Conservation (phyloP, 2,113 vertebrate genomes). For the Dolichallabes microphthalmus region DNA sequence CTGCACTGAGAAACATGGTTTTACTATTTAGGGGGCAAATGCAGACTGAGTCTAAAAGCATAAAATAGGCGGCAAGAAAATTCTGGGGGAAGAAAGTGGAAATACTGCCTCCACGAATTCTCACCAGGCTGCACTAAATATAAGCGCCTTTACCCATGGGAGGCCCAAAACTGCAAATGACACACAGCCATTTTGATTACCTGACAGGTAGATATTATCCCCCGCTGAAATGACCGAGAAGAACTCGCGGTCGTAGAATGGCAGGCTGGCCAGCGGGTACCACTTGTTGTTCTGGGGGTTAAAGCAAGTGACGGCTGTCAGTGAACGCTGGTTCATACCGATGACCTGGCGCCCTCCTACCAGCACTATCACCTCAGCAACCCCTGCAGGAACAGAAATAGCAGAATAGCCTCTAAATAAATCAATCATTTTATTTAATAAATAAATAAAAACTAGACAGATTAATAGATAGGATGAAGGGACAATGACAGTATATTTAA, state of each 20-base stretch:
- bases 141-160: constrained; percentile 37
- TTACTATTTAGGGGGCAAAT: not conserved
- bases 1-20: not conserved
- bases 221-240: constrained; percentile 97
- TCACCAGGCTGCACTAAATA: constrained; percentile 42
- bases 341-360: constrained; percentile 96
- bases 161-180: constrained; percentile 45
- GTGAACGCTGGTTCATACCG: constrained; percentile 94
- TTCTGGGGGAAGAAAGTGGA: not conserved
- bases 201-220: constrained; percentile 99
- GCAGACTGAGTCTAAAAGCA: not conserved
- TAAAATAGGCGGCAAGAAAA: not conserved
- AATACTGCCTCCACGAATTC: constrained; percentile 18
- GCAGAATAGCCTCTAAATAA: not conserved
- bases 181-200: constrained; percentile 65
- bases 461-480: not conserved
- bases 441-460: not conserved
- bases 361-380: constrained; percentile 96
- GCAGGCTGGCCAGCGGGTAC: constrained; percentile 96
- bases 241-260: constrained; percentile 98
- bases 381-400: constrained; percentile 73
- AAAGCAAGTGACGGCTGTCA: constrained; percentile 95
- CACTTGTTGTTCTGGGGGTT: constrained; percentile 98
- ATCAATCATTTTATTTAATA: not conserved
- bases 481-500: not conserved